A percentile compares a stretch with the other conserved stretches of the same genome.
These are phyloP conservation scores for Psittacula cyanocephala DNA, from an alignment of 2,113 vertebrate species.

Conservation along the genomic window DNA sequence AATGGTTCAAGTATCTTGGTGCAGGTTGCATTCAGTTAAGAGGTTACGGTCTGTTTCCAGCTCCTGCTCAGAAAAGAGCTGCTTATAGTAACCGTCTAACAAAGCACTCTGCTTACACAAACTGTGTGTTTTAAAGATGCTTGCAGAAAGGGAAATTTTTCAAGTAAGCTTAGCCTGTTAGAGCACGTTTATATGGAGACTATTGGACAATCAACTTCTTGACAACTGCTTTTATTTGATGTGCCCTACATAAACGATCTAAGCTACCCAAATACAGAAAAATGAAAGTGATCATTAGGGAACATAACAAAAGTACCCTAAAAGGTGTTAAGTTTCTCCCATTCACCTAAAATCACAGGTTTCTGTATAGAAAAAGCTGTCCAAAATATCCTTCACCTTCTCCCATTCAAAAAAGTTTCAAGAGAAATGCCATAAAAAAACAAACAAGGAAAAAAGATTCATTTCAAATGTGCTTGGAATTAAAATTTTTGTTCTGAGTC, in stretches of 20 bases:
- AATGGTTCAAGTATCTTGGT: background rate
- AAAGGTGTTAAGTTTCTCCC: background rate
- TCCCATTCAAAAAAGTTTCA: background rate
- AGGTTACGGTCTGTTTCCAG: background rate
- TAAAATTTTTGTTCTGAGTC: background rate
- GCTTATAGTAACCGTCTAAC: accelerated
- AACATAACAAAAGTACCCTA: background rate
- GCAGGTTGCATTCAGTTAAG: background rate
- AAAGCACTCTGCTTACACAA: background rate
- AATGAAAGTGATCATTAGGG: background rate
- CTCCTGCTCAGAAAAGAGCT: background rate
- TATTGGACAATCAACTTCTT: background rate
- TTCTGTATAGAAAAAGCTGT: background rate
- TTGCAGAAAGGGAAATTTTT: background rate
- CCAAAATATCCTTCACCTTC: background rate
- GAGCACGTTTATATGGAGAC: background rate
- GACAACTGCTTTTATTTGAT: background rate
- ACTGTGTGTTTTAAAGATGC: background rate
- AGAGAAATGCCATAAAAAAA: background rate
- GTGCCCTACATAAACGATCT: background rate
- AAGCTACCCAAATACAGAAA: background rate
- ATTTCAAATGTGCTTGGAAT: background rate
- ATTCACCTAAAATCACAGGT: background rate
- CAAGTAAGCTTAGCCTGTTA: background rate
- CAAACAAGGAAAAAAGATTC: background rate